Base-by-base conservation (phyloP, 2,113 vertebrate species). In the Erythrolamprus reginae region DNA sequence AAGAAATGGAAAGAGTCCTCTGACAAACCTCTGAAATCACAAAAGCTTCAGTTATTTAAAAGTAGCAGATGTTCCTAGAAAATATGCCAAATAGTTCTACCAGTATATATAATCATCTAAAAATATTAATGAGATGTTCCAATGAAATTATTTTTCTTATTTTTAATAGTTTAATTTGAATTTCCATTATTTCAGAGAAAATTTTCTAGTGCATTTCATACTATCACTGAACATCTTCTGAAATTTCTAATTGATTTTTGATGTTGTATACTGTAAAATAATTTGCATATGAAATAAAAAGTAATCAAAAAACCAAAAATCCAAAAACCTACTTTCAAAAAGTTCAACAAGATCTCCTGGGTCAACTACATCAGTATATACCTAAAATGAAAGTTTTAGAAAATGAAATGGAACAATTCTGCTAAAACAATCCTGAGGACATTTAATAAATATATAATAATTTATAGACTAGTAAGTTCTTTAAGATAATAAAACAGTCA, bases 331-430 rank as follows among this genome's bases (percentile, higher is more conserved):
- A 99, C 98, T 86, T 96, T 99, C 97, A 42, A 99, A 97, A 93
- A 98, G 97, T 93, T 98, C 96, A 96, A 98, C 97, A 95, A 99
- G 97, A 96, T 98, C 97, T 97, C 98, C 97, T 93, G 98, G 98
- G 97, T 99, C 98, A 96, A 98, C 96, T 92, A 97, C 93, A 86
- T 97, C 96, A 4, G 96, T 91, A 97, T 98, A 99, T 85, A 94
- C 96, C 98, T 99, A 89, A 51, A 92, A 90, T 52, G 93, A 96
- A 95, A 0, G 93, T 92, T 55, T 28, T 89, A 92, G 90, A 92
- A 50, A 85, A 88, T 56, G 5, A 87, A 86, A 86, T 82, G 26
- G 28, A 88, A 84, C 82, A 70, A 88, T 65, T 88, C 87, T 89
- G 15, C 86, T 38, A 58, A 61, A 89, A 38, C 48, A 47, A 88